A percentile compares a stretch with the other conserved stretches of the same genome.
These are phyloP conservation scores for Watsonalla binaria DNA, from an alignment of 2,888 invertebrate species.

Conservation along the genomic window DNA sequence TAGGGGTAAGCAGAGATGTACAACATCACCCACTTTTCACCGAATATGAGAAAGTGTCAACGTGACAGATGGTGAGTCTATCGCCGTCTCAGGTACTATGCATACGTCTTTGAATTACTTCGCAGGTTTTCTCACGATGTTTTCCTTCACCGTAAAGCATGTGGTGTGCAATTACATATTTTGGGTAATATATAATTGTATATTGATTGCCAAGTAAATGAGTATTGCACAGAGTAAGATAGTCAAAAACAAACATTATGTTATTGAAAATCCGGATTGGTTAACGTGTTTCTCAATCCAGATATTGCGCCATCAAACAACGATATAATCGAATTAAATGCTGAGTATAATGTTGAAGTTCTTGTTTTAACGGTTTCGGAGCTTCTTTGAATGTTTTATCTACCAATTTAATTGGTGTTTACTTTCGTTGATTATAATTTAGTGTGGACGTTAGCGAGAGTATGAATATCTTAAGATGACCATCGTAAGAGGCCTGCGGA, in stretches of 20 bases:
- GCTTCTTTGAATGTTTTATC: neutral
- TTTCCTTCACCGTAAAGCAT: too few relatives aligned
- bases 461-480: neutral
- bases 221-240: neutral
- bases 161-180: too few relatives aligned
- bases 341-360: neutral
- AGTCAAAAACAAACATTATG: slow-evolving; percentile 2
- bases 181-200: too few relatives aligned
- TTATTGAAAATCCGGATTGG: slow-evolving; percentile 1
- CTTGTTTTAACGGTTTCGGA: slow-evolving; percentile 1
- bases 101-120: too few relatives aligned
- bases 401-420: neutral
- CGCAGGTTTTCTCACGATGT: too few relatives aligned
- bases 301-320: slow-evolving; percentile 5
- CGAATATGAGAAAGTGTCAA: too few relatives aligned
- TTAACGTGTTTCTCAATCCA: slow-evolving; percentile 8
- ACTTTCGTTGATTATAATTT: neutral
- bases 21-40: too few relatives aligned
- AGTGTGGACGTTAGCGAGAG: neutral
- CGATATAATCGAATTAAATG: slow-evolving; percentile 8
- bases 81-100: too few relatives aligned
- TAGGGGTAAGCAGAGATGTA: too few relatives aligned
- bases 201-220: too few relatives aligned
- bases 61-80: too few relatives aligned
- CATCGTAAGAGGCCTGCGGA: too few relatives aligned